Base-by-base conservation (phyloP, 2,797 vertebrate species). In the Characodon lateralis region DNA sequence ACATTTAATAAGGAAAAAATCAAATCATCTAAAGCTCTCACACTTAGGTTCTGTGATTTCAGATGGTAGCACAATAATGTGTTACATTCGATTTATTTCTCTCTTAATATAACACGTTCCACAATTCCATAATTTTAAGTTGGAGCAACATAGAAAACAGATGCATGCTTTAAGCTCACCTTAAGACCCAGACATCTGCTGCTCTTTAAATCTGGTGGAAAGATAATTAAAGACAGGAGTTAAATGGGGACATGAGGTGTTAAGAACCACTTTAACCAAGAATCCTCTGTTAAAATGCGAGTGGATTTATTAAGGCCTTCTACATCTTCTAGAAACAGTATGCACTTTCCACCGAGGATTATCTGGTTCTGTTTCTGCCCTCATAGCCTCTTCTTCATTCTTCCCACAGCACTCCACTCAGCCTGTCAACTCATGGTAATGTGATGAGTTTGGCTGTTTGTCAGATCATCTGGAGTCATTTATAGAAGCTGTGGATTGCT, bases 371-470 rank as follows among this genome's bases (percentile, higher is more conserved):
- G 56, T 88, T 91, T 85, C 78, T 87, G 81, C 77, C 79, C 83
- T 73, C 82, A 80, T 82, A 74, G 87, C 83, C 83, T 81, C 71
- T 87, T 89, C 77, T 83, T 72, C 48, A 68, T 39, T 78, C 82
- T 72, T 76, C 81, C 77, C 70, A 24, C 80, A 73, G 74, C 72
- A 20, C 75, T 74, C 31, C 55, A 14, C 75, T 77, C 0, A 1
- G 66, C 75, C 83, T 90, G 91, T 91, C 77, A 85, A 91, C 90
- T 92, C 86, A 89, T 82, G 91, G 93, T 93, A 95, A 95, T 93
- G 89, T 93, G 93, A 95, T 90, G 89, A 93, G 86, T 91, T 88
- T 83, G 81, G 81, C 85, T 59, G 43, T 2, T 74, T 68, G 74
- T 89, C 84, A 93, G 66, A 91, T 92, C 87, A 86, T 91, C 90